These are phyloP conservation scores for Pseudorectes ferrugineus DNA, from an alignment of 2,113 vertebrate genomes.

Conservation along the genomic window DNA sequence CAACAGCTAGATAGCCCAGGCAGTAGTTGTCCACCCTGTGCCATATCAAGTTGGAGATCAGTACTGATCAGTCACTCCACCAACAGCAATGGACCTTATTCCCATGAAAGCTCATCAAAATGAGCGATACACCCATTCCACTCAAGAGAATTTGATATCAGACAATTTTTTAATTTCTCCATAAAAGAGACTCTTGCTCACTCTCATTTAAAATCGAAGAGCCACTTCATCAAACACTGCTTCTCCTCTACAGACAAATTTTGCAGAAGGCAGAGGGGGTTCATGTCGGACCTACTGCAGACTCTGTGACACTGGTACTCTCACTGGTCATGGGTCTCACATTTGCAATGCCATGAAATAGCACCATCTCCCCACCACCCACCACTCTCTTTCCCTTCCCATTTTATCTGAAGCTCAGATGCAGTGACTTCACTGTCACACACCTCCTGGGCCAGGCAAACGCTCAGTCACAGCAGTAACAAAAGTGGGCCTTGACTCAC, in stretches of 20 bases:
- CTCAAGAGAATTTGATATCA: background rate
- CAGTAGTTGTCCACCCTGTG: background rate
- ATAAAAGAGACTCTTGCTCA: background rate
- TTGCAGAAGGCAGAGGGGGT: background rate
- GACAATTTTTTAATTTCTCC: background rate
- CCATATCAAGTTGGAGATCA: background rate
- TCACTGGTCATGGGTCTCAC: background rate
- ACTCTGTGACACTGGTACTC: background rate
- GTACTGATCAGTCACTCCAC: background rate
- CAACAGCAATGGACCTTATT: background rate
- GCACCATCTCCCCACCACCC: background rate
- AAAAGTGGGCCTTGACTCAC: background rate
- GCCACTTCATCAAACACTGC: background rate
- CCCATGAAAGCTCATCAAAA: background rate
- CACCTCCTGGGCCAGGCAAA: background rate
- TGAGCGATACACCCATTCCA: accelerated
- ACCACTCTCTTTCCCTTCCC: background rate
- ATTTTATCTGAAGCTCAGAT: background rate
- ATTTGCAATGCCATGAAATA: background rate
- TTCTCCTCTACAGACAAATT: background rate
- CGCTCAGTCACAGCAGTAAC: background rate
- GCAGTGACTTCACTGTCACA: background rate
- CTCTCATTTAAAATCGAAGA: background rate
- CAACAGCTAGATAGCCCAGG: background rate
- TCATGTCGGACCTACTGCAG: accelerated